Conservation (phyloP, 2,888 invertebrate genomes). For the Thumatha senex region DNA sequence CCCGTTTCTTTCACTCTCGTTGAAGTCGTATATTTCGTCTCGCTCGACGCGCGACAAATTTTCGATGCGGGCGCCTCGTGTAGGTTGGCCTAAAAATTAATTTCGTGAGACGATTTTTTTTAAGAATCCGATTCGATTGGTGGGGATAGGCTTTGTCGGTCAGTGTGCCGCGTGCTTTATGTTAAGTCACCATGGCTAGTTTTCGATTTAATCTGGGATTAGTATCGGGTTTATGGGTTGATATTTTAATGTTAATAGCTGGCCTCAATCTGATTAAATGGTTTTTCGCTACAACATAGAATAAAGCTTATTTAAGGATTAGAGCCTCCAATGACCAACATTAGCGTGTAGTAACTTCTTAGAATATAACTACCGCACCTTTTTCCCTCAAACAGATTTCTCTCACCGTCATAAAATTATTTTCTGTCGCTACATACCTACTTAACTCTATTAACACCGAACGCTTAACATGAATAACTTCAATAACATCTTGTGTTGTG, state of each 20-base stretch:
- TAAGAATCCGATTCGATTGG: slow-evolving; percentile 50
- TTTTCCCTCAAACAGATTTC: neutral
- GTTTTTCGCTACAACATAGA: neutral
- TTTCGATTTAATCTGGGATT: slow-evolving; percentile 14
- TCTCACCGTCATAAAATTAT: neutral
- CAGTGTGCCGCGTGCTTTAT: slow-evolving; percentile 60
- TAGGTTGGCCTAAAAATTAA: slow-evolving; percentile 79
- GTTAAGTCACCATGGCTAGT: slow-evolving; percentile 27
- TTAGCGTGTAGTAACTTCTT: neutral
- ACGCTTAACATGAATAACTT: neutral
- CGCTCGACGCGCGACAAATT: slow-evolving; percentile 76
- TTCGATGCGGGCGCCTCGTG: slow-evolving; percentile 78
- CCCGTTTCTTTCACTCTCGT: slow-evolving; percentile 79
- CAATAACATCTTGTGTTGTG: neutral
- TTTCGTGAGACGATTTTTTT: slow-evolving; percentile 76
- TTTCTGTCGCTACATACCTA: neutral
- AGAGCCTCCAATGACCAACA: neutral
- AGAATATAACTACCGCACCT: neutral
- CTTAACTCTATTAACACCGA: neutral
- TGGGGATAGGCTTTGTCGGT: slow-evolving; percentile 53
- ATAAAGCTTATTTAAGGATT: neutral
- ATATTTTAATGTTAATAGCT: neutral
- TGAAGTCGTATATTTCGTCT: slow-evolving; percentile 56
- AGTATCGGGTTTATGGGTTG: slow-evolving; percentile 4
- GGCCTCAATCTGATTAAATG: neutral